These are phyloP conservation scores for Lagocephalus sceleratus DNA, from an alignment of 2,797 vertebrate species.

Conservation along the genomic window DNA sequence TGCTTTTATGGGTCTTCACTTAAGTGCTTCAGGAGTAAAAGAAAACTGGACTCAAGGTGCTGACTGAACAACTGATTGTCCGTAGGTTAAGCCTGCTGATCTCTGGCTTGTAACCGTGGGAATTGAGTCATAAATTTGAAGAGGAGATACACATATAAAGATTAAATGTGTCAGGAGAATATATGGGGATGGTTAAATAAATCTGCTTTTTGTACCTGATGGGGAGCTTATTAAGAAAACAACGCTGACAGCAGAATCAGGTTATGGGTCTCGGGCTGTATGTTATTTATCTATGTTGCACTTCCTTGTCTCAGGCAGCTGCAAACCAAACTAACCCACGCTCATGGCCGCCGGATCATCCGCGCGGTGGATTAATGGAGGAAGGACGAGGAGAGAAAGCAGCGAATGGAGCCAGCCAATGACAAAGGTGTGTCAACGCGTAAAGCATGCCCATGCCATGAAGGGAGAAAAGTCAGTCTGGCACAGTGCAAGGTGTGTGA, in stretches of 20 bases:
- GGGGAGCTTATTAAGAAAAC: slow-evolving; percentile 13
- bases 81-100: slow-evolving; percentile 45
- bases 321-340: slow-evolving; percentile 24
- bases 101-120: slow-evolving; percentile 39
- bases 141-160: slow-evolving; percentile 18
- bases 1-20: slow-evolving; percentile 45
- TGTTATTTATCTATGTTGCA: slow-evolving; percentile 14
- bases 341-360: slow-evolving; percentile 10
- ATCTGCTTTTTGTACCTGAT: slow-evolving; percentile 9
- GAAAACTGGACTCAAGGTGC: slow-evolving; percentile 60
- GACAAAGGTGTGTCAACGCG: slow-evolving; percentile 38
- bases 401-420: slow-evolving; percentile 64
- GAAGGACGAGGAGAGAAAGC: slow-evolving; percentile 48
- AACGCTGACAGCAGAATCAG: slow-evolving; percentile 9
- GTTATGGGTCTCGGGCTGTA: slow-evolving; percentile 12
- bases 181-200: slow-evolving; percentile 6
- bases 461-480: slow-evolving; percentile 37
- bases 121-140: slow-evolving; percentile 54
- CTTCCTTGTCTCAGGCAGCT: slow-evolving; percentile 6
- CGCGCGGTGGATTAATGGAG: slow-evolving; percentile 31
- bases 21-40: slow-evolving; percentile 33
- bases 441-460: slow-evolving; percentile 61
- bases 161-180: slow-evolving; percentile 3
- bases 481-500: slow-evolving; percentile 46
- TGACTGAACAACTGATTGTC: slow-evolving; percentile 55